phyloP scores from a whole-genome alignment of 2,797 vertebrate genomes.

The Paramormyrops hopkinsi region DNA sequence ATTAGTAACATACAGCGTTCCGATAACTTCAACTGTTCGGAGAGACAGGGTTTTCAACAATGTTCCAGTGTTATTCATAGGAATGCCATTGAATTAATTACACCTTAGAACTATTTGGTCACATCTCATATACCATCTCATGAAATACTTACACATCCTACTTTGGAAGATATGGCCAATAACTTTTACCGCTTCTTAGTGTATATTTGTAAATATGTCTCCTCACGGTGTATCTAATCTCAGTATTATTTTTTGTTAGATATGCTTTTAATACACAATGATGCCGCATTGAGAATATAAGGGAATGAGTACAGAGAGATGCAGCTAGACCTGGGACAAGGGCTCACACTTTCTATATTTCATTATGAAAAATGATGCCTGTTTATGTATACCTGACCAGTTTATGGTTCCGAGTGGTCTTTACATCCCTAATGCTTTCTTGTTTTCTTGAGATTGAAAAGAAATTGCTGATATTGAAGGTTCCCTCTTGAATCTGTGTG shows the following conservation, averaged over 20 bases:
- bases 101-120: not conserved
- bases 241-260: constrained; percentile 54
- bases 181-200: constrained; percentile 11
- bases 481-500: constrained; percentile 2
- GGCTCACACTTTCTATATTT: constrained; percentile 53
- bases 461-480: not conserved
- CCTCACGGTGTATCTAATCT: constrained; percentile 50
- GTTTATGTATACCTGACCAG: not conserved
- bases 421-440: not conserved
- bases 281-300: constrained; percentile 50
- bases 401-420: not conserved
- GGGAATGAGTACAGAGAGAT: constrained; percentile 32
- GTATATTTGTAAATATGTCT: constrained; percentile 53
- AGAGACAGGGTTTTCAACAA: not conserved
- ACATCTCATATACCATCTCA: not conserved
- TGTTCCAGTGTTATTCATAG: not conserved
- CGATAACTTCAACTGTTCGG: not conserved
- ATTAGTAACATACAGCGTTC: not conserved
- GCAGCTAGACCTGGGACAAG: constrained; percentile 39
- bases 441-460: not conserved
- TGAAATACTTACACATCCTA: not conserved
- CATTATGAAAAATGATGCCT: constrained; percentile 37
- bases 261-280: constrained; percentile 59
- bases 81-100: not conserved
- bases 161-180: not conserved